Evolutionary conservation across 92 coral and sea anemone species (phyloP), one percentile per base, ranked within the genome.

Genomic region (Bergia sp.): DNA sequence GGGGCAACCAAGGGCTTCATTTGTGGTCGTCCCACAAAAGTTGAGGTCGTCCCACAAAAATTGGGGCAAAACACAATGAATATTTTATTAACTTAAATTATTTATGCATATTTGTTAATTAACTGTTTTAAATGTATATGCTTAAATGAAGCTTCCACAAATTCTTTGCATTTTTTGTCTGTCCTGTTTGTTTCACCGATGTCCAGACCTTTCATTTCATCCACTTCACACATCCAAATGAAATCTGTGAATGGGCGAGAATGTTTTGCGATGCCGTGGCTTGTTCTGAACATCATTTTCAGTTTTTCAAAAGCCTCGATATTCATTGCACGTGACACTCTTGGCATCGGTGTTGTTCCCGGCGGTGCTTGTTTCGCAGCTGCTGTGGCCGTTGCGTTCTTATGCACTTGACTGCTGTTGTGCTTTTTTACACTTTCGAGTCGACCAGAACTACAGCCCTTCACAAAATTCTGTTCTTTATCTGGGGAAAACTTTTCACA

Each of bases 111-210:
- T n/a, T n/a, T n/a, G n/a, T n/a, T n/a, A n/a, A n/a, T n/a, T n/a
- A n/a, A n/a, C n/a, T n/a, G n/a, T n/a, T n/a, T n/a, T n/a, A n/a
- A n/a, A n/a, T n/a, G n/a, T n/a, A n/a, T n/a, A n/a, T n/a, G n/a
- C n/a, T n/a, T n/a, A n/a, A n/a, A n/a, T 66, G 41, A 40, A 20
- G 79, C 79, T n/a, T 76, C 80, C 16, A 76, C 44, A 41, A 76
- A 41, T 37, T 76, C 80, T 76, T 76, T 76, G 80, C 80, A 76
- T 53, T 76, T 76, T 47, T 76, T 76, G 37, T 76, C 80, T 76
- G 80, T 76, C 12, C 80, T 23, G 41, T 16, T 41, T 10, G 55
- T 76, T 18, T 76, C 80, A 41, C 53, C 80, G 41, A 76, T 76
- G 41, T 76, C 20, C 21, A 76, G 44, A 39, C 36, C 80, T 47